Conservation (phyloP, 1,140 invertebrate genomes). For the Drosophila punjabiensis region DNA sequence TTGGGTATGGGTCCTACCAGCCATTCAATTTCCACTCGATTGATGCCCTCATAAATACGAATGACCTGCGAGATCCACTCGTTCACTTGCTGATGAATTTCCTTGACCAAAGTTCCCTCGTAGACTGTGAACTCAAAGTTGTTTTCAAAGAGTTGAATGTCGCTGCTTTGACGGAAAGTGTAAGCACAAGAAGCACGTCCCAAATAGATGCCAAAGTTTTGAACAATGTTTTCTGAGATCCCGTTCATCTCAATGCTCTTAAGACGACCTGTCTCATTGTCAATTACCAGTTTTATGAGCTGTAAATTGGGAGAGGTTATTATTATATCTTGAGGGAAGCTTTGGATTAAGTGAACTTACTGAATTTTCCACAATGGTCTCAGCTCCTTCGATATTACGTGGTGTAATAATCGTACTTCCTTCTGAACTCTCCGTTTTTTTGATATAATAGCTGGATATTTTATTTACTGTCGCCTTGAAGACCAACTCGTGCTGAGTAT, state of each 20-base stretch:
- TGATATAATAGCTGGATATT: conserved; percentile 51
- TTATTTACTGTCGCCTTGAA: conserved; percentile 87
- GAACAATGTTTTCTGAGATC: conserved; percentile 80
- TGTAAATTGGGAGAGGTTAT: neutral
- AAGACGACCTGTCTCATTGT: conserved; percentile 85
- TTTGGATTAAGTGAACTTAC: conserved; percentile 20
- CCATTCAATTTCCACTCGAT: conserved; percentile 95
- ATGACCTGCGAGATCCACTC: conserved; percentile 94
- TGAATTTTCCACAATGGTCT: conserved; percentile 57
- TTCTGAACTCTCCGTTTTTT: conserved; percentile 8
- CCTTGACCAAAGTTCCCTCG: conserved; percentile 91
- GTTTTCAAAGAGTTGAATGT: conserved; percentile 84
- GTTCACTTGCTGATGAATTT: conserved; percentile 92
- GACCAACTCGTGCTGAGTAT: conserved; percentile 88
- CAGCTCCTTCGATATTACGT: conserved; percentile 1
- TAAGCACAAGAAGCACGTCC: conserved; percentile 93
- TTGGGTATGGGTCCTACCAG: conserved; percentile 96
- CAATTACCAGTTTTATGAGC: conserved; percentile 55
- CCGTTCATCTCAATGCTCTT: conserved; percentile 87
- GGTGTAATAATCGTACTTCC: neutral
- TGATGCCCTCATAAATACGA: conserved; percentile 89
- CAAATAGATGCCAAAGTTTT: conserved; percentile 92
- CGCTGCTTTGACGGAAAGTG: conserved; percentile 91
- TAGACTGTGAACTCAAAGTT: conserved; percentile 85
- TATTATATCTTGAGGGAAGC: no score